Conservation (phyloP, 2,113 vertebrate species). For the Rhipidura dahli region DNA sequence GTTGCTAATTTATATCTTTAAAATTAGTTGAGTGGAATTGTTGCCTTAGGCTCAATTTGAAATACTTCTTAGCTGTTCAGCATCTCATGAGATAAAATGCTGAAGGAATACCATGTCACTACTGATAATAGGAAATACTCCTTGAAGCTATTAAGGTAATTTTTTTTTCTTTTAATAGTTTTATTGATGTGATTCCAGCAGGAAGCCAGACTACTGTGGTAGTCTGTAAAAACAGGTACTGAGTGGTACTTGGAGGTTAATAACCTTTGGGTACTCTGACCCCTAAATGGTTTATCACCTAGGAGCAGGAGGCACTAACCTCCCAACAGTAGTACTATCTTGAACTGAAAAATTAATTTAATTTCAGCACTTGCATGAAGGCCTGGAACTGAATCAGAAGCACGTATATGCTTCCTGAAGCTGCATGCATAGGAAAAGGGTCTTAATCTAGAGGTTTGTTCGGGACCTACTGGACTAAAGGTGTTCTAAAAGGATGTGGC, state of each 20-base stretch:
- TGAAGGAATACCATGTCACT: neutral
- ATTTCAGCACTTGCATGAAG: neutral
- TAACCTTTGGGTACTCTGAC: neutral
- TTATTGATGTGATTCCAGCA: neutral
- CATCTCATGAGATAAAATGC: neutral
- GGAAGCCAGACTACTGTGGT: neutral
- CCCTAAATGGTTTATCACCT: neutral
- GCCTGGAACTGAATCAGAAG: neutral
- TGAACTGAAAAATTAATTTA: neutral
- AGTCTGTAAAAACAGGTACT: neutral
- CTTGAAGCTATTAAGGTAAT: neutral
- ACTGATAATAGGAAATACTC: neutral
- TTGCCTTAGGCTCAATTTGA: neutral
- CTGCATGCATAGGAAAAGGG: fast-evolving
- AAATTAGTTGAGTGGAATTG: neutral
- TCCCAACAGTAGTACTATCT: neutral
- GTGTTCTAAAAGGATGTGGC: neutral
- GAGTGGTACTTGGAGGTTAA: neutral
- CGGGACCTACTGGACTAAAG: neutral
- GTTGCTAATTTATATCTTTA: neutral
- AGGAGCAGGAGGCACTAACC: neutral
- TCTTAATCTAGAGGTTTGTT: neutral
- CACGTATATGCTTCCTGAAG: neutral
- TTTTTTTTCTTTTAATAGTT: neutral
- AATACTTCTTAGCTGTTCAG: neutral